Evolutionary conservation across 2,797 vertebrate species (phyloP).

Genomic region (Notolepis coatsorum): DNA sequence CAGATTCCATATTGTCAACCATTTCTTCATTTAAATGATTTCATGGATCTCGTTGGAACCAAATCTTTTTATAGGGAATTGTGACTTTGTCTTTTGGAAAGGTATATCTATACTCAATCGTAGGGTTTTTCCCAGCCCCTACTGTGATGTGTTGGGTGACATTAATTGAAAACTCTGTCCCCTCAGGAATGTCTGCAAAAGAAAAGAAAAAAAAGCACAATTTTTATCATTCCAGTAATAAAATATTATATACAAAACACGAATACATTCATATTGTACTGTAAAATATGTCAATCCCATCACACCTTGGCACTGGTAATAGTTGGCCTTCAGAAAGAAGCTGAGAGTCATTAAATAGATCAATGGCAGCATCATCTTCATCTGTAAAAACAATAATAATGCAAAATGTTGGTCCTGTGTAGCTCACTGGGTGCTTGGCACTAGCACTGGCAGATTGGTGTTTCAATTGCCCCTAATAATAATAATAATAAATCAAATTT

Average conservation of each 20-base stretch:
- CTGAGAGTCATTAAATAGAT: conserved; percentile 16
- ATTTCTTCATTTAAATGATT: accelerated
- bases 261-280: not conserved
- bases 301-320: not conserved
- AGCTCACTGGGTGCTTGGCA: too few species aligned
- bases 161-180: conserved; percentile 21
- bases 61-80: not conserved
- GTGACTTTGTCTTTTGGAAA: conserved; percentile 2
- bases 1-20: accelerated
- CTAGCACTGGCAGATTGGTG: too few species aligned
- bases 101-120: not conserved
- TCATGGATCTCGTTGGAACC: conserved; percentile 23
- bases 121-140: not conserved
- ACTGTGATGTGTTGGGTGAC: not conserved
- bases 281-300: not conserved
- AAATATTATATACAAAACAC: not conserved
- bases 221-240: not conserved
- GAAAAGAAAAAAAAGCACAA: not conserved
- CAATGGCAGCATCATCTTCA: too few species aligned
- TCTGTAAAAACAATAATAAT: too few species aligned
- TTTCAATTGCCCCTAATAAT: too few species aligned
- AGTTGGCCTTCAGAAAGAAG: conserved; percentile 10
- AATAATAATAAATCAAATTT: too few species aligned
- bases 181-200: not conserved
- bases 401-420: too few species aligned